phyloP scores from a whole-genome alignment of 1,140 invertebrate genomes.

The Eriocheir sinensis region DNA sequence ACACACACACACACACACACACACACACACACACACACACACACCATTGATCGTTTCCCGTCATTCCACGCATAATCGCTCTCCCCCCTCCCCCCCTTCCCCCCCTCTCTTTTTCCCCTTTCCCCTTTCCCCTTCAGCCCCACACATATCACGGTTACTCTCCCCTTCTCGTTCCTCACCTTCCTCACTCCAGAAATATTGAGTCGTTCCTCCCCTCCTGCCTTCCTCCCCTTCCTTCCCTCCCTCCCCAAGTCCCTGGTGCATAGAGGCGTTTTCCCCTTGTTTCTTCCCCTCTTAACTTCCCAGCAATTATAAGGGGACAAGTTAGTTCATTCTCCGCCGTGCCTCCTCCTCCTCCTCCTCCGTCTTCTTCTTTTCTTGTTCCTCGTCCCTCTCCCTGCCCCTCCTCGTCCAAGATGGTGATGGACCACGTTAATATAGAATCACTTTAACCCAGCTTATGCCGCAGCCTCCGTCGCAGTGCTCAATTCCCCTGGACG shows the following conservation, averaged over 20 bases:
- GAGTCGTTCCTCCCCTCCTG: neutral
- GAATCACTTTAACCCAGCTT: neutral
- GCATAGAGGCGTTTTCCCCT: neutral
- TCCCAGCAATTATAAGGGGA: slow-evolving; percentile 1
- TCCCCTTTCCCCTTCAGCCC: neutral
- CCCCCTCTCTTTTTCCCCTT: neutral
- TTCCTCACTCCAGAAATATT: neutral
- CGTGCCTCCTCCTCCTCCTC: neutral
- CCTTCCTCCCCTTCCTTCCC: neutral
- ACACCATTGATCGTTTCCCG: neutral
- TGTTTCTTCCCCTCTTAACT: neutral
- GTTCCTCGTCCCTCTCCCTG: neutral
- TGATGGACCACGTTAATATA: slow-evolving; percentile 17
- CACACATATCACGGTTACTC: neutral
- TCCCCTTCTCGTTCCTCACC: neutral
- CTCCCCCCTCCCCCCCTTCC: neutral
- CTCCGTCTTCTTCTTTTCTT: neutral
- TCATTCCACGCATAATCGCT: neutral
- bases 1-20: too few relatives aligned
- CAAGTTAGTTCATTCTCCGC: neutral
- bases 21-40: too few relatives aligned
- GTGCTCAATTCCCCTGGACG: too few relatives aligned
- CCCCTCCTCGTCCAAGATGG: neutral
- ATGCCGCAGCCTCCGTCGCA: too few relatives aligned
- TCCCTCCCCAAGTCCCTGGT: neutral